These are phyloP conservation scores for Cololabis saira DNA, from an alignment of 2,113 vertebrate species.

Conservation along the genomic window DNA sequence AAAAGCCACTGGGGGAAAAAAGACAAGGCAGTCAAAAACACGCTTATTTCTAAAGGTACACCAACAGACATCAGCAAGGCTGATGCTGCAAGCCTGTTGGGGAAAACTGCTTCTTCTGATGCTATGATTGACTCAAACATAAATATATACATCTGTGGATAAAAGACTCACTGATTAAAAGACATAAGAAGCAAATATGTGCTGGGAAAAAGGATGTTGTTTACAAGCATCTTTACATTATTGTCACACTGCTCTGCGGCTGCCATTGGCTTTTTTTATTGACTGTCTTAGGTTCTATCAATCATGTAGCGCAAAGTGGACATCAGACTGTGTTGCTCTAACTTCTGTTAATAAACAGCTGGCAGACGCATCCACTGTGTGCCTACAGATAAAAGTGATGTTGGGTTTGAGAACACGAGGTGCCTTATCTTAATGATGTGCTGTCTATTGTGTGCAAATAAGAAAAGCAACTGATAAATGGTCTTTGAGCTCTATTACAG, in stretches of 20 bases:
- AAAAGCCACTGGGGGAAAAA: slow-evolving; percentile 56
- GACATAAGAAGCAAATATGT: slow-evolving; percentile 12
- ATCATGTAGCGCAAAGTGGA: slow-evolving; percentile 1
- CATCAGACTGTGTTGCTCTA: slow-evolving; percentile 1
- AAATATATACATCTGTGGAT: slow-evolving; percentile 8
- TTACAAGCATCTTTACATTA: not conserved
- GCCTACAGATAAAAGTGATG: not conserved
- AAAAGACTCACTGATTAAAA: slow-evolving; percentile 27
- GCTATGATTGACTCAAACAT: slow-evolving; percentile 39
- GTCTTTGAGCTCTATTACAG: not conserved
- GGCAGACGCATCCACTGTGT: not conserved
- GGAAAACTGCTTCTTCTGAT: slow-evolving; percentile 50
- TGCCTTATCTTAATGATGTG: slow-evolving; percentile 1
- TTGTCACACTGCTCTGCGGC: not conserved
- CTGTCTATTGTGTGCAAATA: slow-evolving; percentile 8
- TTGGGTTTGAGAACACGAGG: not conserved
- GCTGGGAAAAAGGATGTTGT: not conserved
- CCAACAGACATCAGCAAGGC: slow-evolving; percentile 41
- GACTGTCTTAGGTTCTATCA: not conserved
- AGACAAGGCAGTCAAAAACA: slow-evolving; percentile 66
- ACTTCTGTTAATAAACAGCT: slow-evolving; percentile 9
- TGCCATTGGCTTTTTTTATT: slow-evolving; percentile 19
- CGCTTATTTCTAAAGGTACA: slow-evolving; percentile 70
- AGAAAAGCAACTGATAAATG: slow-evolving; percentile 9
- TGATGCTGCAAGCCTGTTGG: slow-evolving; percentile 49